Evolutionary conservation across 2,113 vertebrate species (phyloP), one percentile per base, ranked within the genome.

Genomic region (Nipponia nippon): DNA sequence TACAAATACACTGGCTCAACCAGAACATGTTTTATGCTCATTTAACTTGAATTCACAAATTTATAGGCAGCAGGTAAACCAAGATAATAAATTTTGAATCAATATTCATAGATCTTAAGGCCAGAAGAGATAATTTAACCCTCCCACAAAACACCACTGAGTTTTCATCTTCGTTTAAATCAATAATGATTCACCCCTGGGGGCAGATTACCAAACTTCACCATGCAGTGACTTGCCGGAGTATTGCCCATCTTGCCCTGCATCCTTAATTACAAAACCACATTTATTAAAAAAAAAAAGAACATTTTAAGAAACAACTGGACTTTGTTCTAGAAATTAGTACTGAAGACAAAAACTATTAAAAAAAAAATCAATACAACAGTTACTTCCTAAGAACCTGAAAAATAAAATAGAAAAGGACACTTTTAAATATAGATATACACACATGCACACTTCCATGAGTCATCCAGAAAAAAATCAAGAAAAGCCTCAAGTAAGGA

Each of bases 81-180:
- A 89, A 92, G 78, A 82, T 71, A 84, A 95, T 44, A 0, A 49
- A 69, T 85, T 95, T 91, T n/a, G 94, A 92, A 94, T 82, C 77
- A 89, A 79, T 75, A 84, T 47, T 38, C 23, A 53, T 70, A 69
- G 30, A 89, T 84, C 80, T 91, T 83, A 91, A 95, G 81, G 70
- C 40, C 40, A 89, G 65, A 82, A 91, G 44, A 87, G 77, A 79
- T 87, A 36, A 83, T 91, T 92, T 42, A 91, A 70, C 50, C 49
- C 38, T 91, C 71, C 62, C 82, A 77, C 46, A 75, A 90, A 94
- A 88, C n/a, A 95, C 23, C 42, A 70, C 36, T 65, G 85, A 95
- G 55, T 89, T 95, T 92, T 94, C 55, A 66, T 89, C 88, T 83
- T 93, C 80, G 71, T 86, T 92, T 89, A 72, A 90, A 87, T 75